phyloP scores from a whole-genome alignment of 2,113 vertebrate species.

The Panthera leo region DNA sequence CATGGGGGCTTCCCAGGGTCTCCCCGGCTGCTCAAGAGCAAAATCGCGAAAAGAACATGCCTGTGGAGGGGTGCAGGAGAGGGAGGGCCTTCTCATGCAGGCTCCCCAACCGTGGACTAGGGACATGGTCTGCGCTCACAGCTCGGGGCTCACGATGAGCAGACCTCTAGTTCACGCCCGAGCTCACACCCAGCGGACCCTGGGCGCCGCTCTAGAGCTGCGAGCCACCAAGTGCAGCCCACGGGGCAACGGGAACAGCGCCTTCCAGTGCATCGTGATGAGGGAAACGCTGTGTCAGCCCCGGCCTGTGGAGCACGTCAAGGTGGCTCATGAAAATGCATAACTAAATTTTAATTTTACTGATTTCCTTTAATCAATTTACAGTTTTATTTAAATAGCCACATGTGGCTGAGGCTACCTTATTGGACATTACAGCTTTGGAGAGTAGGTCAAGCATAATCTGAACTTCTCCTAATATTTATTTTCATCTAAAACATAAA shows the following conservation, averaged over 20 bases:
- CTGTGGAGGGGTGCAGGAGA: neutral
- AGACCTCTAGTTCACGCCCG: neutral
- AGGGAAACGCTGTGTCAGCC: accelerated
- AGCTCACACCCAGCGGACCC: neutral
- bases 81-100: accelerated
- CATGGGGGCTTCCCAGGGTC: neutral
- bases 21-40: neutral
- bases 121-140: neutral
- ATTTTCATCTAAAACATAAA: neutral
- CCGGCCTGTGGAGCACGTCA: neutral
- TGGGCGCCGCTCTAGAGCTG: accelerated
- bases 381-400: neutral
- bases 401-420: neutral
- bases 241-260: accelerated
- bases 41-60: no score
- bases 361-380: neutral
- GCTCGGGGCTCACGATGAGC: neutral
- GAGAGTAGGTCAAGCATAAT: neutral
- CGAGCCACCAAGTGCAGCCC: no score
- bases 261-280: accelerated
- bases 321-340: neutral
- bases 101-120: accelerated
- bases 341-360: neutral
- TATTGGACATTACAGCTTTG: neutral
- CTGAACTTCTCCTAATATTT: neutral